A percentile compares a stretch with the other conserved stretches of the same genome.
Conservation (phyloP, 2,113 vertebrate genomes). For the Eulacestoma nigropectus region DNA sequence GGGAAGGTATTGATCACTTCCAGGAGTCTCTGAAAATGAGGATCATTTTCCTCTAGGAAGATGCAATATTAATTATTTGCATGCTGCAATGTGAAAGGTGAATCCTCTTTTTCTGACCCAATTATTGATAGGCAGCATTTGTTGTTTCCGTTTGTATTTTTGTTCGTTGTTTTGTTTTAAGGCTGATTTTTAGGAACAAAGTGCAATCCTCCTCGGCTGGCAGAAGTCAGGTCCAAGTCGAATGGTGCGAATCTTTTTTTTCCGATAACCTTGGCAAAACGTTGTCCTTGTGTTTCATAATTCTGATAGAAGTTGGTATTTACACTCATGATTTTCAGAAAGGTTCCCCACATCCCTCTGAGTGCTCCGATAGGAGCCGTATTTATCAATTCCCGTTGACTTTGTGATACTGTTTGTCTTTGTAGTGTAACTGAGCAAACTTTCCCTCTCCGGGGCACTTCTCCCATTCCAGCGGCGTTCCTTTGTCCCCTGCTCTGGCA, state of each 20-base stretch:
- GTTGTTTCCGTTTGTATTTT: background rate
- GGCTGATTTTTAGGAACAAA: background rate
- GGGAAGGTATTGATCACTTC: background rate
- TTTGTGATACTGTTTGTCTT: conserved; percentile 74
- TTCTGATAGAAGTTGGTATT: conserved; percentile 71
- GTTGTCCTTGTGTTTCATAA: conserved; percentile 51
- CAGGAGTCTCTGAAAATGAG: background rate
- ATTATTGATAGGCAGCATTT: background rate
- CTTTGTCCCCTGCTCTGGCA: conserved; percentile 60
- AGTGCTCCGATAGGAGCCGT: conserved; percentile 51
- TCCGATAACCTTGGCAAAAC: conserved; percentile 74
- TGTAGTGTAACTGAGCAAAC: conserved; percentile 68
- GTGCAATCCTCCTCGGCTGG: background rate
- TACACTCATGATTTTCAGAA: conserved; percentile 69
- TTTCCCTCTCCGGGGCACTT: conserved; percentile 35
- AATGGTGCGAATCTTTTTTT: background rate
- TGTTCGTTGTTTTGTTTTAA: background rate
- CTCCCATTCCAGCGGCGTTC: conserved; percentile 27
- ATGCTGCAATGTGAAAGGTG: background rate
- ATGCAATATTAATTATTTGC: background rate
- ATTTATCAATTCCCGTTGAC: conserved; percentile 78
- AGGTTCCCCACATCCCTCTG: conserved; percentile 66
- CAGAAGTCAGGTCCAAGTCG: background rate
- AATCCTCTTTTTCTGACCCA: background rate
- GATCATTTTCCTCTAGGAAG: background rate